Conservation (phyloP, 2,888 invertebrate species). For the Alviniconcha strummeri region DNA sequence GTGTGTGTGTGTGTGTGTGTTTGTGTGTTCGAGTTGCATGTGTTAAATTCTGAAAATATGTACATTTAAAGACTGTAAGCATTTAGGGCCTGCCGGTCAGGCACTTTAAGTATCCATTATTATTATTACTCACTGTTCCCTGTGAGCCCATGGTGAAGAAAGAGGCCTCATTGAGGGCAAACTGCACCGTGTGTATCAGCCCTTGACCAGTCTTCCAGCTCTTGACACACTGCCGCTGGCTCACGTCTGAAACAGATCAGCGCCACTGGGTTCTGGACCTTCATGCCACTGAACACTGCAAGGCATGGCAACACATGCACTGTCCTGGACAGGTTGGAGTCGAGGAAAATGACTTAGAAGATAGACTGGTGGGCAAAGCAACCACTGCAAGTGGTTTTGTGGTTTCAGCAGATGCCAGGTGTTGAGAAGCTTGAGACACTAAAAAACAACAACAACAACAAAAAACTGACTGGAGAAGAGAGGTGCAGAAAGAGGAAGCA, state of each 20-base stretch:
- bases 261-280: no score
- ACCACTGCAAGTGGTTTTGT: no score
- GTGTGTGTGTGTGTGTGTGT: constrained; percentile 9
- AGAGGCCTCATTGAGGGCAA: constrained; percentile 77
- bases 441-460: neutral
- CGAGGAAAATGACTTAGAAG: no score
- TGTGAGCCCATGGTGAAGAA: constrained; percentile 79
- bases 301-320: no score
- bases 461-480: neutral
- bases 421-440: no score
- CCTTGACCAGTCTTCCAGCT: constrained; percentile 77
- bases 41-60: no score
- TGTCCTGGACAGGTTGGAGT: no score
- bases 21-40: neutral
- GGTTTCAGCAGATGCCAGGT: no score
- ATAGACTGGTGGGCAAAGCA: no score
- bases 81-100: no score
- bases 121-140: constrained; percentile 74
- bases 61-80: neutral
- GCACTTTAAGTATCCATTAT: no score
- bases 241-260: constrained; percentile 71
- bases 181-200: constrained; percentile 76
- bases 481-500: neutral
- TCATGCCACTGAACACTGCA: no score
- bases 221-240: constrained; percentile 77